These are phyloP conservation scores for Holothuria glaberrima DNA, from an alignment of 35 echinoderm and acorn worm species.

Conservation along the genomic window DNA sequence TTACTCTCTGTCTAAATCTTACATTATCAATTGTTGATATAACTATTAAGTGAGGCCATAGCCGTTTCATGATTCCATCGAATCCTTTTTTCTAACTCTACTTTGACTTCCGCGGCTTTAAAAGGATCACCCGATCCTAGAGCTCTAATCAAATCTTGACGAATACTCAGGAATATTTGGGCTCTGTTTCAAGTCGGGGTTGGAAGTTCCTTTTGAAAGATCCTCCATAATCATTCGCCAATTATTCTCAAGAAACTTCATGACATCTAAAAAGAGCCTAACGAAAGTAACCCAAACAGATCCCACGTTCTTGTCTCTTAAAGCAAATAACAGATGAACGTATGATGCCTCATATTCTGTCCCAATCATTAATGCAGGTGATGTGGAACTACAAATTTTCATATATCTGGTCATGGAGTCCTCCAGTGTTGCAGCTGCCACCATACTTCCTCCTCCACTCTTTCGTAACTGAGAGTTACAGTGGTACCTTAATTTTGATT, in stretches of 20 bases:
- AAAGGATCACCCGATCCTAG: slow-evolving; percentile 42
- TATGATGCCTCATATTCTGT: slow-evolving; percentile 46
- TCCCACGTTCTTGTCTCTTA: slow-evolving; percentile 55
- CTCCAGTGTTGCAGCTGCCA: slow-evolving; percentile 1
- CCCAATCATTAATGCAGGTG: slow-evolving; percentile 21
- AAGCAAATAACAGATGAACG: slow-evolving; percentile 68
- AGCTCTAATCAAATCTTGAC: slow-evolving; percentile 23
- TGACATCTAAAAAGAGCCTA: slow-evolving; percentile 32
- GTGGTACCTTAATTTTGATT: neutral
- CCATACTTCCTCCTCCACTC: neutral
- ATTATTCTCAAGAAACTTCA: slow-evolving; percentile 53
- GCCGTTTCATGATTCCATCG: slow-evolving; percentile 61
- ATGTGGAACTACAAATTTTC: slow-evolving; percentile 22
- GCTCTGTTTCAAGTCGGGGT: slow-evolving; percentile 6
- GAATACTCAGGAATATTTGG: slow-evolving; percentile 5
- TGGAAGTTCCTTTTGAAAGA: slow-evolving; percentile 32
- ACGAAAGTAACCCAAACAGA: slow-evolving; percentile 34
- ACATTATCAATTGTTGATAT: slow-evolving; percentile 49
- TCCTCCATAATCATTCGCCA: slow-evolving; percentile 58
- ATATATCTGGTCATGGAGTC: neutral
- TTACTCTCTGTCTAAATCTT: slow-evolving; percentile 26
- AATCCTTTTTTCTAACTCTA: slow-evolving; percentile 71
- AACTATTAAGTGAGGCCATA: slow-evolving; percentile 57
- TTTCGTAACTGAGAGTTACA: neutral
- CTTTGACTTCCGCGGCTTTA: slow-evolving; percentile 47